phyloP scores from a whole-genome alignment of 2,888 invertebrate genomes.

The Ectemnius lituratus region DNA sequence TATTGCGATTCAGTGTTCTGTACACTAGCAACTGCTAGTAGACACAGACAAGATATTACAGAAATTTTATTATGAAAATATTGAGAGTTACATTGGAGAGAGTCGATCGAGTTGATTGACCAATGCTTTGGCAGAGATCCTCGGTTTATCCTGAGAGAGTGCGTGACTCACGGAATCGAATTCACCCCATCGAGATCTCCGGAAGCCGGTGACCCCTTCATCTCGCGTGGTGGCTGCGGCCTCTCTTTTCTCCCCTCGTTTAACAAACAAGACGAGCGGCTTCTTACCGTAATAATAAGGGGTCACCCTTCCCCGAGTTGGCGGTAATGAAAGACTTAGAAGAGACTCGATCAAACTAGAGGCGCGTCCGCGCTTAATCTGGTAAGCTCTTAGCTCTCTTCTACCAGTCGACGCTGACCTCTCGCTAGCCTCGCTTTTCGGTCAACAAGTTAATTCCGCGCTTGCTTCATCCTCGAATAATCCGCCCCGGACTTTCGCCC shows the following conservation, averaged over 20 bases:
- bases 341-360: constrained; percentile 75
- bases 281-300: constrained; percentile 74
- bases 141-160: constrained; percentile 32
- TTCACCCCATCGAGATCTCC: constrained; percentile 29
- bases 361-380: constrained; percentile 73
- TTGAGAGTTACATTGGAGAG: constrained; percentile 25
- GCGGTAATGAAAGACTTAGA: constrained; percentile 77
- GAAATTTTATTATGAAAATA: not conserved
- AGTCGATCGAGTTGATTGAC: constrained; percentile 38
- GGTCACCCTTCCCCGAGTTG: constrained; percentile 58
- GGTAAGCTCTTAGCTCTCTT: constrained; percentile 67
- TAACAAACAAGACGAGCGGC: constrained; percentile 73
- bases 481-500: constrained; percentile 67
- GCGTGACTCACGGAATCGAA: constrained; percentile 48
- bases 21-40: no score
- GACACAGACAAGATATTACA: no score
- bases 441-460: constrained; percentile 70
- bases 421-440: constrained; percentile 50
- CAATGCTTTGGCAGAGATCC: constrained; percentile 21
- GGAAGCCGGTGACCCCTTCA: constrained; percentile 62
- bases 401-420: constrained; percentile 46
- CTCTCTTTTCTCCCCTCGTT: constrained; percentile 69
- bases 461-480: constrained; percentile 62
- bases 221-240: constrained; percentile 38
- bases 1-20: no score